Conservation (phyloP, 2,113 vertebrate genomes). For the Pteropus alecto region DNA sequence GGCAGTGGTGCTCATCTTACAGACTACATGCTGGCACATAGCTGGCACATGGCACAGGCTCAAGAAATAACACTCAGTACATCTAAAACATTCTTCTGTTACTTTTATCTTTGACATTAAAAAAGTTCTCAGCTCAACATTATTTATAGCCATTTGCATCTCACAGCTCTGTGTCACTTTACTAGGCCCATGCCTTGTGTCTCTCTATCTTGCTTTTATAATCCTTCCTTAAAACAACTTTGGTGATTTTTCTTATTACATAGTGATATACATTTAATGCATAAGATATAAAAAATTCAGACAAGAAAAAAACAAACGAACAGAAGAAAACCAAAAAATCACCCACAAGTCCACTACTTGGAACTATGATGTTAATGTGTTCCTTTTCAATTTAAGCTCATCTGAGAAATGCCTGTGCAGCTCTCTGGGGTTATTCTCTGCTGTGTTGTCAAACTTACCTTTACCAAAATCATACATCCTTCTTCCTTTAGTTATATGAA, state of each 20-base stretch:
- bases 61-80: neutral
- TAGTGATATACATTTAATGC: neutral
- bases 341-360: neutral
- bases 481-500: neutral
- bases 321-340: neutral
- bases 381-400: conserved; percentile 12
- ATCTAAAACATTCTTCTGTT: neutral
- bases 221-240: conserved; percentile 12
- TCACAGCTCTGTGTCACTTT: neutral
- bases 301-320: neutral
- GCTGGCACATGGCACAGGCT: neutral
- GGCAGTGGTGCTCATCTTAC: neutral
- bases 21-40: rapidly evolving
- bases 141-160: neutral
- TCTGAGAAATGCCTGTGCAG: neutral
- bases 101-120: neutral
- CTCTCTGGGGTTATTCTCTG: neutral
- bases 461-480: neutral
- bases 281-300: neutral
- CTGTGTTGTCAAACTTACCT: conserved; percentile 19
- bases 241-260: neutral
- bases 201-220: neutral
- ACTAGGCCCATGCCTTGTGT: neutral
- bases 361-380: neutral
- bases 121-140: neutral